phyloP scores from a whole-genome alignment of 2,888 invertebrate genomes.

The Salpingus planirostris region DNA sequence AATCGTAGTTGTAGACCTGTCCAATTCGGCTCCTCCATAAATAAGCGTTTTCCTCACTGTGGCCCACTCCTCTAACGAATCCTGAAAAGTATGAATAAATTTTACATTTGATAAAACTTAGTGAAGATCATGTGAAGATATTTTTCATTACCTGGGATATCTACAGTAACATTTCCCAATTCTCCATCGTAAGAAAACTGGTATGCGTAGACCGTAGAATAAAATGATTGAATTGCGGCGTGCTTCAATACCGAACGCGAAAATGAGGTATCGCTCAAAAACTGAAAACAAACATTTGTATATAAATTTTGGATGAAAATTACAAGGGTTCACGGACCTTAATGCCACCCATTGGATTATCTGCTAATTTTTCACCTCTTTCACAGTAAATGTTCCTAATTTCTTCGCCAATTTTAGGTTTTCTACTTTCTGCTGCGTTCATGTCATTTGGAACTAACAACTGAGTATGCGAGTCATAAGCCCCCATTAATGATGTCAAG shows the following conservation, averaged over 20 bases:
- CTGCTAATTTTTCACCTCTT: too few relatives aligned
- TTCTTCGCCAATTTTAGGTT: not conserved
- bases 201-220: conserved; percentile 17
- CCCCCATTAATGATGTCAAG: not conserved
- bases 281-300: conserved; percentile 18
- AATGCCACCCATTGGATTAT: too few relatives aligned
- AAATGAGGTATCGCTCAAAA: conserved; percentile 16
- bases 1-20: conserved; percentile 17
- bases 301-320: not conserved
- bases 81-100: conserved; percentile 1
- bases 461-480: not conserved
- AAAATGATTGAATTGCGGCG: conserved; percentile 17
- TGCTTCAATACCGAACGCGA: conserved; percentile 17
- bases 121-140: too few relatives aligned
- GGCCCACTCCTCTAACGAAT: conserved; percentile 38
- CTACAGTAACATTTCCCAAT: conserved; percentile 15
- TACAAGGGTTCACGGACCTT: not conserved
- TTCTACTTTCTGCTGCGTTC: not conserved
- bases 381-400: too few relatives aligned
- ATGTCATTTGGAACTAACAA: conserved; percentile 1
- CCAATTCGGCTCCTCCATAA: conserved; percentile 21
- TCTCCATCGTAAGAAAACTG: conserved; percentile 19
- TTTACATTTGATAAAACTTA: not conserved
- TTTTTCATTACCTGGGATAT: conserved; percentile 18
- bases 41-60: conserved; percentile 26